phyloP scores from a whole-genome alignment of 2,113 vertebrate genomes.

The Oceanodroma tethys region DNA sequence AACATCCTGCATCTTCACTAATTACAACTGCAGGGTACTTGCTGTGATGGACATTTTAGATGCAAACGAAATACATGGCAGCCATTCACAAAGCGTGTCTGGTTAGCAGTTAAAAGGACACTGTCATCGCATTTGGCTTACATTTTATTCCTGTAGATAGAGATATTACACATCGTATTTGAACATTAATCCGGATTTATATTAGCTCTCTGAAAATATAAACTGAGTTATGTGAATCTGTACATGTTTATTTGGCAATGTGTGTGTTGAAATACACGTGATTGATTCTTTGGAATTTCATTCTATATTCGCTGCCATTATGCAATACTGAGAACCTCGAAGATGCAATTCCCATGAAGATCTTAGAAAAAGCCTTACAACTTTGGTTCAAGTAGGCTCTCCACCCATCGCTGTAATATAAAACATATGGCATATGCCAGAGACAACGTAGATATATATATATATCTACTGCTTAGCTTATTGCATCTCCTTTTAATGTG shows the following conservation, averaged over 20 bases:
- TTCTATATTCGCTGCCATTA: background rate
- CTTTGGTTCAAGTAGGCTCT: background rate
- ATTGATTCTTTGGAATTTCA: constrained; percentile 39
- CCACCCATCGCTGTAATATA: background rate
- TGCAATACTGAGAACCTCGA: background rate
- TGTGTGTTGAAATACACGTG: background rate
- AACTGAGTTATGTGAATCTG: background rate
- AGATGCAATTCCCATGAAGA: constrained; percentile 24
- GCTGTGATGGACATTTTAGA: constrained; percentile 24
- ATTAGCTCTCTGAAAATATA: constrained; percentile 13
- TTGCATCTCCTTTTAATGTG: background rate
- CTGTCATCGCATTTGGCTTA: background rate
- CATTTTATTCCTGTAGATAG: background rate
- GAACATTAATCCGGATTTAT: constrained; percentile 40
- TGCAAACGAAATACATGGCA: constrained; percentile 57
- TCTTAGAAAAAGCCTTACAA: background rate
- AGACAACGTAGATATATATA: background rate
- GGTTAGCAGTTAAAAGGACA: constrained; percentile 43
- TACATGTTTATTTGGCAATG: background rate
- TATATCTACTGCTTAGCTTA: background rate
- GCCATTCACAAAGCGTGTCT: constrained; percentile 44
- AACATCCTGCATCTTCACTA: constrained; percentile 66
- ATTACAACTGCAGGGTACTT: constrained; percentile 59
- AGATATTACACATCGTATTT: background rate
- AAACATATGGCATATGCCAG: background rate